Base-by-base conservation (phyloP, 2,888 invertebrate genomes). In the Limulus polyphemus region DNA sequence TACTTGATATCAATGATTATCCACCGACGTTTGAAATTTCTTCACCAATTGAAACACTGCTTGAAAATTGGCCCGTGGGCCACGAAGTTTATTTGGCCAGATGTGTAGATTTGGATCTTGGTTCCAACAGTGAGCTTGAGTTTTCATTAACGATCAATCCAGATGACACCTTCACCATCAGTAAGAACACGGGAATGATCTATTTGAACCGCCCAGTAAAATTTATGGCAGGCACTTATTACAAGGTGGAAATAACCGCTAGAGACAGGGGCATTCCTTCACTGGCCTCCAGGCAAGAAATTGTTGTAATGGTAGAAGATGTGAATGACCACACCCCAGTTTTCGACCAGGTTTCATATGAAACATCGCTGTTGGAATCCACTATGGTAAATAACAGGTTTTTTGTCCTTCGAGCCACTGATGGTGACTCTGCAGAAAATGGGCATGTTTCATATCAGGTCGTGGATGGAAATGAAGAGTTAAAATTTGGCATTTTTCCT, bases 281-380 rank as follows among this genome's bases (percentile, higher is more conserved):
- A 1, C 78, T 91, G 58, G 83, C 86, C 16, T 85, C 89, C 0
- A 87, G 85, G 71, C 85, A 89, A 71, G 81, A 82, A 10, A 82
- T 91, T 55, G 80, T 83, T 47, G 82, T 88, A 54, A 17, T 32
- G 32, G 82, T 93, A 64, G 84, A 85, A 71, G 94, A 95, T 75
- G 90, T 94, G 2, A 97, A 97, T 76, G 92, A 95, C 77, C 93
- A 95, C 74, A 93, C 93, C 1, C 95, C 95, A 11, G 87, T 90
- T 3, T 97, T 97, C 76, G 88, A 90, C 74, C 86, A 90, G 70
- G 87, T 88, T 0, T 89, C 88, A 14, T 95, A 94, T 76, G 94
- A 95, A 79, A 90, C 91, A 3, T 93, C 94, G 1, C 77, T 97
- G 59, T 77, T 86, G 10, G 97, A 97, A 78, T 90, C 91, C 1